Base-by-base conservation (phyloP, 2,113 vertebrate species). In the Manacus vitellinus region DNA sequence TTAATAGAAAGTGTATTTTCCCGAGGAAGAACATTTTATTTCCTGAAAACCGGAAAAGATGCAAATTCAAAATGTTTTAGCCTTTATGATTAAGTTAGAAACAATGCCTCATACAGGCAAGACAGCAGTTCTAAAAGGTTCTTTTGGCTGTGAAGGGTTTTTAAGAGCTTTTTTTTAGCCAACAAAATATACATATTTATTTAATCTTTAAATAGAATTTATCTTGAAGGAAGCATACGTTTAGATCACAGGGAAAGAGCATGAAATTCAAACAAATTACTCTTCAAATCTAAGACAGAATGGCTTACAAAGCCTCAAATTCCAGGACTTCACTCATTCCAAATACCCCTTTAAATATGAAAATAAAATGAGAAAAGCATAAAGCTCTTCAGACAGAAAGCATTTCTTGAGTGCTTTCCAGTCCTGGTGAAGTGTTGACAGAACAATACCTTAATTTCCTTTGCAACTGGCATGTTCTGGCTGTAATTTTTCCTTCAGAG, bases 401-500 rank as follows among this genome's bases (percentile, higher is more conserved):
- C 37, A 58, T 62, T 87, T 89, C 77, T 89, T 77, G 52, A 43
- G 82, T 65, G 44, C 77, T 85, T 85, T 68, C 31, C 41, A 56
- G 33, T n/a, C 70, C 43, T 14, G 37, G 23, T 18, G 33, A 55
- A 70, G 68, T 51, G 68, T 81, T 94, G 78, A 89, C 73, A 92
- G 93, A 93, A 83, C 23, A 67, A 52, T 33, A 65, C 51, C 41
- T 95, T 73, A 18, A 72, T 65, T 88, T 61, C 46, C 84, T 67
- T 88, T 56, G 41, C 70, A 86, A 93, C 31, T 81, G 82, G 43
- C 80, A 72, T 66, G 62, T 84, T 80, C 66, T 22, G 55, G 67
- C 85, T 96, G 30, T 77, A 92, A 85, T 96, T 95, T 95, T 72
- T 81, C 88, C 67, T 82, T 92, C 79, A 83, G 82, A 74, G 30